Conservation (phyloP, 92 coral and sea anemone species). For the Palythoa grandis region DNA sequence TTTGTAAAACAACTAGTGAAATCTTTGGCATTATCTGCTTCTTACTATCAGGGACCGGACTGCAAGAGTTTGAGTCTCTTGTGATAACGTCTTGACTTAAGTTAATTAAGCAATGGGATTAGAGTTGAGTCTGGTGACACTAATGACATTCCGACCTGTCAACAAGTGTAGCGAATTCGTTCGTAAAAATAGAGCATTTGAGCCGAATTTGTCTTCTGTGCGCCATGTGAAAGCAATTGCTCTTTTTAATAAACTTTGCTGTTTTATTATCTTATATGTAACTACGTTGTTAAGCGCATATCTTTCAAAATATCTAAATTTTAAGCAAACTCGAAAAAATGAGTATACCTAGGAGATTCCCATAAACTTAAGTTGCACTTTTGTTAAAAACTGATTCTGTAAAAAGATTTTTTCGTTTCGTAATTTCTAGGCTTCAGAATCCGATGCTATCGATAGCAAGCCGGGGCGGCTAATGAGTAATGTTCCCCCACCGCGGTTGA, state of each 20-base stretch:
- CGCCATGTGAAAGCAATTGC: slow-evolving; percentile 5
- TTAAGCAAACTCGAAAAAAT: not conserved
- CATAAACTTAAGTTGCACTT: too few species aligned
- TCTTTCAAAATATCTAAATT: not conserved
- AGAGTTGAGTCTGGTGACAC: slow-evolving; percentile 43
- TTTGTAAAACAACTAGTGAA: not conserved
- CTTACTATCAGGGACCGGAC: not conserved
- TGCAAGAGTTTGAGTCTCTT: slow-evolving; percentile 13
- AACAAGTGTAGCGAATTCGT: slow-evolving; percentile 22
- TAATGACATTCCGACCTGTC: slow-evolving; percentile 43
- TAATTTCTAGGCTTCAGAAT: not conserved
- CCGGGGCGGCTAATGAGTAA: not conserved
- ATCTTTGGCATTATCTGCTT: slow-evolving; percentile 23
- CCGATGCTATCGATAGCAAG: slow-evolving; percentile 10
- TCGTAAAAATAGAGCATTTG: slow-evolving; percentile 26
- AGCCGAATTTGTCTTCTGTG: not conserved
- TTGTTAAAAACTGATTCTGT: not conserved
- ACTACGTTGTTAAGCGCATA: not conserved
- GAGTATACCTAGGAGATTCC: too few species aligned
- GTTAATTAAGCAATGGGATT: slow-evolving; percentile 45
- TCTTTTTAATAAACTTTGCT: not conserved
- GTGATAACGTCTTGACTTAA: slow-evolving; percentile 48
- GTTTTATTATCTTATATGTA: not conserved
- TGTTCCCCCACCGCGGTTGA: slow-evolving; percentile 8
- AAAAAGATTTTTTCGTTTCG: not conserved